Percentiles rank a stretch among this genome's conserved stretches.
These are phyloP conservation scores for Nymphalis c-album DNA, from an alignment of 2,888 invertebrate species.

Conservation along the genomic window DNA sequence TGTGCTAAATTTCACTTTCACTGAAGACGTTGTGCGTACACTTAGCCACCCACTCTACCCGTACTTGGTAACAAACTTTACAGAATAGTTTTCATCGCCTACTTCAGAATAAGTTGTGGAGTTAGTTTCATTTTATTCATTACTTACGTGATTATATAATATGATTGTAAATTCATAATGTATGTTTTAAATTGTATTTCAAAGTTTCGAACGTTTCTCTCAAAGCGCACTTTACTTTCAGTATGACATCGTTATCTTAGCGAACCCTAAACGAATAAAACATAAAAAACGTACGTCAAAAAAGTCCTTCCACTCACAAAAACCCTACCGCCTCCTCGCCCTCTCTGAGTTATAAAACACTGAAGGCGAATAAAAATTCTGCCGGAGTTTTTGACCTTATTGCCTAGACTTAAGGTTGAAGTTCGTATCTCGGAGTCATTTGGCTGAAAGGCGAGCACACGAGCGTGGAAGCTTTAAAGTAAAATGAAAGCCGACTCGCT, in stretches of 20 bases:
- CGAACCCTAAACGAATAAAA: constrained; percentile 79
- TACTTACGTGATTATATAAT: constrained; percentile 8
- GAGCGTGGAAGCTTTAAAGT: constrained; percentile 78
- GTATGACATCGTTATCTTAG: constrained; percentile 78
- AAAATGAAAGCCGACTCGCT: constrained; percentile 82
- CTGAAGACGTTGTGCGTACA: constrained; percentile 79
- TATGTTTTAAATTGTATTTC: constrained; percentile 16
- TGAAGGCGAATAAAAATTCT: constrained; percentile 57
- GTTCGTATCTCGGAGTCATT: constrained; percentile 53
- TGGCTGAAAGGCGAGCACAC: constrained; percentile 78
- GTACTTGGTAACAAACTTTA: constrained; percentile 59
- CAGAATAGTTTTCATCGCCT: constrained; percentile 59
- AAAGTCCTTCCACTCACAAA: constrained; percentile 80
- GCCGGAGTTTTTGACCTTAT: constrained; percentile 62
- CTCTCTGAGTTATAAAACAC: constrained; percentile 75
- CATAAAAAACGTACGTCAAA: constrained; percentile 81
- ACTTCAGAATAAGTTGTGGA: constrained; percentile 44
- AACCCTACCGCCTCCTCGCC: constrained; percentile 75
- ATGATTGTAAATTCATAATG: constrained; percentile 3
- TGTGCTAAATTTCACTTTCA: constrained; percentile 82
- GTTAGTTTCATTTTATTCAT: constrained; percentile 17
- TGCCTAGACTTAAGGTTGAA: constrained; percentile 61
- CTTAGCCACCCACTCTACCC: constrained; percentile 69
- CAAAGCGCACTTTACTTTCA: constrained; percentile 65
- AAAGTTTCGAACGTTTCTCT: constrained; percentile 52